Conservation (phyloP, 2,113 vertebrate species). For the Polypterus senegalus region DNA sequence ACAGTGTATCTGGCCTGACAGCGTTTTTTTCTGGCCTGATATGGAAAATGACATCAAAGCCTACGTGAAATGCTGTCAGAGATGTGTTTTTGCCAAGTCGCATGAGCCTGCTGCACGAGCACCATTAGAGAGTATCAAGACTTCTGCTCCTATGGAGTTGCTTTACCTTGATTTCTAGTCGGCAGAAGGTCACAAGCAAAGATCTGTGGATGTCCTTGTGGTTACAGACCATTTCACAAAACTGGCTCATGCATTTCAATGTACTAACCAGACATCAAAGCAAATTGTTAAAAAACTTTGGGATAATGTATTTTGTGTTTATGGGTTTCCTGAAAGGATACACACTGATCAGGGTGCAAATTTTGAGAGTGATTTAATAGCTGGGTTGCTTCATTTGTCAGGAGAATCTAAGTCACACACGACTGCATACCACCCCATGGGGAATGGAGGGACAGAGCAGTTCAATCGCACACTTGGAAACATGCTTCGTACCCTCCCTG, state of each 20-base stretch:
- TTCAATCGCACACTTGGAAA: slow-evolving; percentile 14
- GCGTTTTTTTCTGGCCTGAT: slow-evolving; percentile 9
- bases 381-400: too few relatives aligned
- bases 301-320: too few relatives aligned
- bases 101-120: slow-evolving; percentile 10
- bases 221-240: slow-evolving; percentile 18
- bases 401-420: too few relatives aligned
- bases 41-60: slow-evolving; percentile 9
- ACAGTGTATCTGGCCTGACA: slow-evolving; percentile 6
- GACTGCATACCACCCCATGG: slow-evolving; percentile 2
- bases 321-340: too few relatives aligned
- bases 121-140: slow-evolving; percentile 8
- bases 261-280: slow-evolving; percentile 6
- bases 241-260: slow-evolving; percentile 5
- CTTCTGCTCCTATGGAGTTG: slow-evolving; percentile 3
- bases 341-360: too few relatives aligned
- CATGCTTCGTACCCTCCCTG: slow-evolving; percentile 5
- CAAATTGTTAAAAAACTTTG: too few relatives aligned
- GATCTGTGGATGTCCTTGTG: slow-evolving; percentile 9
- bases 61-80: background rate
- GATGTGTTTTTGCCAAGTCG: slow-evolving; percentile 12
- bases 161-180: slow-evolving; percentile 12
- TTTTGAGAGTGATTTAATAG: too few relatives aligned
- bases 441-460: slow-evolving; percentile 8
- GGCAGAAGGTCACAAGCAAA: slow-evolving; percentile 7